Base-by-base conservation (phyloP, 2,797 vertebrate genomes). In the Anabacerthia variegaticeps region DNA sequence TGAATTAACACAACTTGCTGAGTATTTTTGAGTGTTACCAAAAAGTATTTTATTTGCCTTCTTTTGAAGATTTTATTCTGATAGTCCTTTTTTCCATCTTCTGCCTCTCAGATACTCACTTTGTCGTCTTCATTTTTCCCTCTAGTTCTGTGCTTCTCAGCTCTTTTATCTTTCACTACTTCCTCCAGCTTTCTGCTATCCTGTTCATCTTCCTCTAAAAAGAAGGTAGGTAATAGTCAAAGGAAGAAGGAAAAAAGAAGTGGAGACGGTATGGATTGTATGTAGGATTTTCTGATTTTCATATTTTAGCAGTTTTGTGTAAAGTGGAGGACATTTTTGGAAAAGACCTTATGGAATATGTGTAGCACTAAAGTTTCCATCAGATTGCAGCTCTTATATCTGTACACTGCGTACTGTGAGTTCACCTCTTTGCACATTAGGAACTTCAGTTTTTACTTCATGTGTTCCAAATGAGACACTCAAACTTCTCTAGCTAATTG, bases 161-260 rank as follows among this genome's bases (percentile, higher is more conserved):
- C 74, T 93, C 68, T 74, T 68, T 67, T 96, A 66, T 89, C 94
- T 91, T 92, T 95, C 80, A 71, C 83, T 95, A 36, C 85, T 93
- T 92, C 66, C 93, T 92, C 85, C 89, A 89, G 91, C 91, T 96
- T 89, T 97, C 91, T 91, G 68, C 87, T 96, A 6, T 91, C 91
- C 91, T 95, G 89, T 92, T 85, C 92, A 88, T 32, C 92, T 93
- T 92, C 87, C 71, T 92, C 79, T 96, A 81, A 84, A 84, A 91
- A 86, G 21, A 93, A 97, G 96, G 95, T 96, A 94, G 92, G 95
- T 97, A 91, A 58, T 91, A 94, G 78, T 79, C 81, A 83, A 91
- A 92, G 49, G 54, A 75, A 73, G 62, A 66, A 77, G 56, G 37
- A 92, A 51, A 63, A 73, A 74, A 54, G 27, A 81, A 66, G 54